Evolutionary conservation across 2,113 vertebrate species (phyloP), one percentile per base, ranked within the genome.

Genomic region (Galeopterus variegatus): DNA sequence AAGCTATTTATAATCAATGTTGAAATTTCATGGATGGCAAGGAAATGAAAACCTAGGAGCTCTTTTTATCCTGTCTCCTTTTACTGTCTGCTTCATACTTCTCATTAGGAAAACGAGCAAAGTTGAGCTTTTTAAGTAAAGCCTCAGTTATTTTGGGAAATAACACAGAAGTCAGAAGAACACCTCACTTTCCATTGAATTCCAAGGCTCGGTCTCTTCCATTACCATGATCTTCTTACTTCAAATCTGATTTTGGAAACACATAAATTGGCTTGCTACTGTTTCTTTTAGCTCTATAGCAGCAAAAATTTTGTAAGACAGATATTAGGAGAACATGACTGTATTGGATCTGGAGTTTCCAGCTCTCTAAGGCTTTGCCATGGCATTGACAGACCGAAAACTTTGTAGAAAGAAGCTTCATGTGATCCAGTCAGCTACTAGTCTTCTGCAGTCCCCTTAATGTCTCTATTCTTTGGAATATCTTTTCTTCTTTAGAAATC

Each of bases 241-340:
- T 60, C n/a, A 93, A 3, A 60, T 85, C 86, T 65, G 82, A 88
- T 70, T 79, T 92, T 56, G 33, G 62, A 90, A 94, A 82, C 28
- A n/a, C 33, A 28, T 36, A 72, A 64, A 50, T 79, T 65, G 24
- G 52, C 69, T 86, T 79, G 70, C 7, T 89, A 18, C 24, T 33
- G 10, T 80, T 89, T 86, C 73, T 93, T 65, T 75, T 90, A 60
- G 45, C 15, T 70, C 2, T 6, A 6, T 0, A 80, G 72, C 33
- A 90, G 60, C 62, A 60, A 1, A 62, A 41, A 8, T 54, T 88
- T 88, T 84, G 24, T 81, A 26, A 82, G 76, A 13, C 11, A 41
- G 11, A 6, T 28, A n/a, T 52, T 67, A 62, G 60, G 86, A 65
- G 77, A 75, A 76, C 54, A 70, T 7, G 50, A 52, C 19, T 19